Percentiles rank a stretch among this genome's conserved stretches.
phyloP scores from a whole-genome alignment of 2,888 invertebrate species.

The Apotomis turbidana region DNA sequence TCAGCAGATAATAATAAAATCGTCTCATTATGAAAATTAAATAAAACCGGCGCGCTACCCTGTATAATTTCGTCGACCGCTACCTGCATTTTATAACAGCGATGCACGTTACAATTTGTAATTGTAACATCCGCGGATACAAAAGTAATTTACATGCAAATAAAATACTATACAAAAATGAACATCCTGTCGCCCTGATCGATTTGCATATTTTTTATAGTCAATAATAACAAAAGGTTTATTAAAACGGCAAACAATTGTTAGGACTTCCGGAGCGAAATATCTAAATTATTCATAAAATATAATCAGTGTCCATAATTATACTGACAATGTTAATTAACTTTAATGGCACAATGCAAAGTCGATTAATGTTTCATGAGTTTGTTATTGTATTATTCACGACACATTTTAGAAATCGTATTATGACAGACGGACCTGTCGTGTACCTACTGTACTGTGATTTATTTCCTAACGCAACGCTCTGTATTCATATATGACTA shows the following conservation, averaged over 20 bases:
- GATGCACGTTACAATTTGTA: conserved; percentile 73
- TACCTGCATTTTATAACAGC: conserved; percentile 65
- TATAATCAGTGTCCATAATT: conserved; percentile 75
- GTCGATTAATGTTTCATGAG: conserved; percentile 43
- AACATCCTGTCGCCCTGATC: conserved; percentile 77
- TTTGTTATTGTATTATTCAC: conserved; percentile 41
- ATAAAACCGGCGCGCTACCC: conserved; percentile 47
- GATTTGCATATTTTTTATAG: conserved; percentile 83
- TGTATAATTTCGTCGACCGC: conserved; percentile 48
- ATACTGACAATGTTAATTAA: conserved; percentile 67
- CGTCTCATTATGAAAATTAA: conserved; percentile 44
- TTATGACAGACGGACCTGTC: conserved; percentile 36
- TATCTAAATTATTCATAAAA: conserved; percentile 76
- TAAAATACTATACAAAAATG: conserved; percentile 81
- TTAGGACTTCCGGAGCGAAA: conserved; percentile 73
- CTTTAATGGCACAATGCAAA: conserved; percentile 40
- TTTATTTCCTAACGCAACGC: conserved; percentile 40
- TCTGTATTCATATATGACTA: conserved; percentile 30
- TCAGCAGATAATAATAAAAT: conserved; percentile 30
- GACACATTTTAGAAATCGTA: conserved; percentile 41
- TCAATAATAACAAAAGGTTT: conserved; percentile 72
- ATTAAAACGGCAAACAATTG: conserved; percentile 72
- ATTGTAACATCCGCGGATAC: conserved; percentile 76
- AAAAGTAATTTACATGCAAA: conserved; percentile 79
- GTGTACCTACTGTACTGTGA: conserved; percentile 38